These are phyloP conservation scores for Ceratina australensis DNA, from an alignment of 1,140 invertebrate species.

Conservation along the genomic window DNA sequence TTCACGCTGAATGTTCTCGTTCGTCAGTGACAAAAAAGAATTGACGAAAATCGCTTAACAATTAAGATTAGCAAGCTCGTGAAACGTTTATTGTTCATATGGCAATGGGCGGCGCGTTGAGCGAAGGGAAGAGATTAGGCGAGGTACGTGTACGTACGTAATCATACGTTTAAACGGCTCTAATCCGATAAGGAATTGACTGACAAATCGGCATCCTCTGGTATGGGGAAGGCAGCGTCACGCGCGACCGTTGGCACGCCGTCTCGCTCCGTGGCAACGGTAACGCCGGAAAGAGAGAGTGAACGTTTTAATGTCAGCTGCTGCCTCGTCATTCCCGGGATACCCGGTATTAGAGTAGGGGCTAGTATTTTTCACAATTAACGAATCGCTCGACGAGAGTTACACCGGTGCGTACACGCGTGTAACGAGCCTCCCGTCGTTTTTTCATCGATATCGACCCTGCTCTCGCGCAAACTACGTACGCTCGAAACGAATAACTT, in stretches of 20 bases:
- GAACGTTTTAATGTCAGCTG: slow-evolving; percentile 57
- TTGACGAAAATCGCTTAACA: slow-evolving; percentile 41
- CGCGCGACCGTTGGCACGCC: slow-evolving; percentile 12
- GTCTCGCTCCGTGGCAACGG: background rate
- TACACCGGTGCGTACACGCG: background rate
- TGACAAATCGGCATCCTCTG: slow-evolving; percentile 66
- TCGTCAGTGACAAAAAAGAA: too few species aligned
- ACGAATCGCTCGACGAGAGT: slow-evolving; percentile 14
- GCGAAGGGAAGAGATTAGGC: slow-evolving; percentile 55
- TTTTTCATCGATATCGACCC: slow-evolving; percentile 15
- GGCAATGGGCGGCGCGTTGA: slow-evolving; percentile 48
- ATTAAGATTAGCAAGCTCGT: slow-evolving; percentile 50
- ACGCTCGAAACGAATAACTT: too few species aligned
- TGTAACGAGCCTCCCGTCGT: background rate
- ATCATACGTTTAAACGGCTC: slow-evolving; percentile 62
- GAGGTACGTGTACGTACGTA: slow-evolving; percentile 57
- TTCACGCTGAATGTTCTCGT: too few species aligned
- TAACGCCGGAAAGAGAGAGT: slow-evolving; percentile 53
- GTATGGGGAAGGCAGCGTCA: slow-evolving; percentile 15
- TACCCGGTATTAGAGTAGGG: slow-evolving; percentile 26
- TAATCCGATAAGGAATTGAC: slow-evolving; percentile 69
- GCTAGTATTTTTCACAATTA: slow-evolving; percentile 27
- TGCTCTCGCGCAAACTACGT: too few species aligned
- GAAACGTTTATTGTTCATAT: too few species aligned
- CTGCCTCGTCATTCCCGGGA: slow-evolving; percentile 51